Evolutionary conservation across 2,888 invertebrate genomes (phyloP).

Genomic region (Ophion costatus): DNA sequence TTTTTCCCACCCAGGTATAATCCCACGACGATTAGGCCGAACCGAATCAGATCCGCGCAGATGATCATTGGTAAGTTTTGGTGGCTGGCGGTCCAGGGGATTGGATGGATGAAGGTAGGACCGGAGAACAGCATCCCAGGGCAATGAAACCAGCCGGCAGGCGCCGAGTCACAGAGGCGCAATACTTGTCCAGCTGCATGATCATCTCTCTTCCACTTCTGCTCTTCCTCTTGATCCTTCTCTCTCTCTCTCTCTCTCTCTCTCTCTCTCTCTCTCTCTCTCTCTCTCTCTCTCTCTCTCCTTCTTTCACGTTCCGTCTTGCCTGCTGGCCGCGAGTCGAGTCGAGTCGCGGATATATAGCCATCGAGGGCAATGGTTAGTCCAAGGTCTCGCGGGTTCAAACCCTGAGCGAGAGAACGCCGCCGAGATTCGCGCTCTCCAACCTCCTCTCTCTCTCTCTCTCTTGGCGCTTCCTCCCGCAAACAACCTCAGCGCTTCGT

Average conservation of each 20-base stretch:
- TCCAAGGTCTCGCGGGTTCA: slow-evolving; percentile 82
- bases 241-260: slow-evolving; percentile 39
- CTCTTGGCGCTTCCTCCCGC: no score
- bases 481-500: slow-evolving; percentile 72
- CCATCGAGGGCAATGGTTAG: slow-evolving; percentile 83
- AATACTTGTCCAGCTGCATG: slow-evolving; percentile 83
- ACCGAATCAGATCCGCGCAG: background rate
- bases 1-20: background rate
- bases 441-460: no score
- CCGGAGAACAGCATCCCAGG: background rate
- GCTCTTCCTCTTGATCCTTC: slow-evolving; percentile 25
- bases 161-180: slow-evolving; percentile 53
- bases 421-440: slow-evolving; percentile 65
- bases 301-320: slow-evolving; percentile 50
- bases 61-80: slow-evolving; percentile 1
- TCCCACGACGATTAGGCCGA: no score
- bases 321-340: slow-evolving; percentile 78
- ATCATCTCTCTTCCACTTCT: slow-evolving; percentile 10
- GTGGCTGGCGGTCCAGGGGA: background rate
- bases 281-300: slow-evolving; percentile 50
- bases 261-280: slow-evolving; percentile 32
- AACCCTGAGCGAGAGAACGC: slow-evolving; percentile 78
- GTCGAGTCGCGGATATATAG: slow-evolving; percentile 78
- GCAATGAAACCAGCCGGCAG: slow-evolving; percentile 19
- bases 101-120: slow-evolving; percentile 17